These are phyloP conservation scores for Neopipo cinnamomea DNA, from an alignment of 2,113 vertebrate genomes.

Conservation along the genomic window DNA sequence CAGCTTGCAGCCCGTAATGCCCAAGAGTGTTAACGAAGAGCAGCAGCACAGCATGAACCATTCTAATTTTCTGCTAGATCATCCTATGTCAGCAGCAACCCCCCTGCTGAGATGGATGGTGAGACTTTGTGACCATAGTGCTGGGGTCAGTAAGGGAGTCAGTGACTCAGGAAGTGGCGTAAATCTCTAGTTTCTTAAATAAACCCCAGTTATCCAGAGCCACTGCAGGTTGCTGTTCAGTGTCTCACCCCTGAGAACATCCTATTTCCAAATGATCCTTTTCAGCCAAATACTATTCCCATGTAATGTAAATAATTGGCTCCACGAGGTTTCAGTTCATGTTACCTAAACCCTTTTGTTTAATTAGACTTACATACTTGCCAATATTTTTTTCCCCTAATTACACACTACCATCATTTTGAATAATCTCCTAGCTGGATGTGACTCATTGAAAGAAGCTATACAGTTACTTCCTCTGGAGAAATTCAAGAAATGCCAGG, in stretches of 20 bases:
- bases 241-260: background rate
- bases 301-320: background rate
- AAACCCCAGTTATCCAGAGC: background rate
- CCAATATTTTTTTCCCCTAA: background rate
- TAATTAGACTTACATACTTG: background rate
- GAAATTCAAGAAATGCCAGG: background rate
- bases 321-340: background rate
- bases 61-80: background rate
- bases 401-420: background rate
- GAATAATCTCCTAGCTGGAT: background rate
- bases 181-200: background rate
- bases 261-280: background rate
- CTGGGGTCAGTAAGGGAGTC: background rate
- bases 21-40: background rate
- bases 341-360: background rate
- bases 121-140: background rate
- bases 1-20: background rate
- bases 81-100: background rate
- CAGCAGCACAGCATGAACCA: background rate
- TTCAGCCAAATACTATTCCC: background rate
- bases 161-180: background rate
- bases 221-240: background rate
- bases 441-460: background rate
- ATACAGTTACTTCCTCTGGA: background rate
- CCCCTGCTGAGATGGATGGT: background rate